Evolutionary conservation across 2,888 invertebrate species (phyloP), one percentile per base, ranked within the genome.

Genomic region (Nemapogon koenigi): DNA sequence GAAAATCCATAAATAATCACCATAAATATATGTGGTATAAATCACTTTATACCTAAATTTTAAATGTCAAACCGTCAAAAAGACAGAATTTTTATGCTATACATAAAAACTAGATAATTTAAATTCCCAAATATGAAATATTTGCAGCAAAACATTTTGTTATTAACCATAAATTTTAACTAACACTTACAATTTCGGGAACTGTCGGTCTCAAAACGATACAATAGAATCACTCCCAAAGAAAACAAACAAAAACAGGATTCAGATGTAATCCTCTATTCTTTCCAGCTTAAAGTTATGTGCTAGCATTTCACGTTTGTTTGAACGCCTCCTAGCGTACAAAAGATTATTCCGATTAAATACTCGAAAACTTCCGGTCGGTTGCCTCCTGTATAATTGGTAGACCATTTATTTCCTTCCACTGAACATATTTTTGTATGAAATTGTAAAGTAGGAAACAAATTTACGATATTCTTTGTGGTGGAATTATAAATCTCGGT

Each of bases 211-310:
- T 42, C 41, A 49, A 41, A 47, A 45, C 48, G 40, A 48, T 50
- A 70, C 64, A 71, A 72, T 62, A 59, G 70, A 59, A 61, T 69
- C 62, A 68, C 47, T 43, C 27, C 48, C 46, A 66, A 75, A 75
- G 73, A 70, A 76, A 73, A 76, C 69, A 78, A 76, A 76, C 75
- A 78, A 76, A 71, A 73, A 76, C 73, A 72, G 67, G 69, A 67
- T 78, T 76, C 70, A 64, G 56, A 44, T 61, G 67, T 75, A 76
- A 76, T 73, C 70, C 64, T 56, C 63, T 47, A 63, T 72, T 70
- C 68, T 67, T 51, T 49, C 43, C 60, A 55, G 67, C 72, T 73
- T 67, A 73, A 52, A 55, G 48, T 58, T 52, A 49, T 52, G 52
- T 57, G 57, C 52, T 55, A 62, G 58, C 57, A 58, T 63, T 66